These are phyloP conservation scores for Anolis carolinensis DNA, from an alignment of 2,113 vertebrate species.

Conservation along the genomic window DNA sequence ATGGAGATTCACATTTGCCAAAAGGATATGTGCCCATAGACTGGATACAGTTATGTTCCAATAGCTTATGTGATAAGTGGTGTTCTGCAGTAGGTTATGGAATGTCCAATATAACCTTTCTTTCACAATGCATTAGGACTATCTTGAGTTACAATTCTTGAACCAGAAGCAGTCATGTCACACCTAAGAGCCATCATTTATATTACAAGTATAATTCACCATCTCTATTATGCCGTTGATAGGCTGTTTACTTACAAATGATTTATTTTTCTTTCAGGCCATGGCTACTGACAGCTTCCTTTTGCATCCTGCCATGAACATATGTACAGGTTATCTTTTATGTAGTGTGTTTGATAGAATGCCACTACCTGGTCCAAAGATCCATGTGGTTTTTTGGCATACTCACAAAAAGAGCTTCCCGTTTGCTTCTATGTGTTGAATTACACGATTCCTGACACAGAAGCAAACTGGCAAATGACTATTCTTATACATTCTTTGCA, in stretches of 20 bases:
- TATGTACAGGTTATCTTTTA: not conserved
- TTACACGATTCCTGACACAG: not conserved
- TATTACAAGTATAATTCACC: not conserved
- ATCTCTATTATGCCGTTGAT: not conserved
- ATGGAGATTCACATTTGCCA: too few species aligned
- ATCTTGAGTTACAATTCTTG: not conserved
- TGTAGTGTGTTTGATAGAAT: not conserved
- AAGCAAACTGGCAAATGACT: not conserved
- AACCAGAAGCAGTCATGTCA: not conserved
- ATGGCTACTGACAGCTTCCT: not conserved
- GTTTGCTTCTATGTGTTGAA: not conserved
- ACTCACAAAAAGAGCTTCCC: not conserved
- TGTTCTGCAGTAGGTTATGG: too few species aligned
- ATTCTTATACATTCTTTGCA: not conserved
- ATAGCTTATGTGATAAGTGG: too few species aligned
- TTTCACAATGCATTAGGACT: not conserved
- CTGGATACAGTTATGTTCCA: too few species aligned
- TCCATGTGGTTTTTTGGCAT: not conserved
- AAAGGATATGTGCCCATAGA: too few species aligned
- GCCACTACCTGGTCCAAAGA: not conserved
- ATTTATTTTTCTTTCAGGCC: not conserved
- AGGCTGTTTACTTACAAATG: conserved; percentile 20
- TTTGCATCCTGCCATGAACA: not conserved
- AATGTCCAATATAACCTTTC: too few species aligned
- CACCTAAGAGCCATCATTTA: not conserved